These are phyloP conservation scores for Drosophila lutescens DNA, from an alignment of 2,888 invertebrate genomes.

Conservation along the genomic window DNA sequence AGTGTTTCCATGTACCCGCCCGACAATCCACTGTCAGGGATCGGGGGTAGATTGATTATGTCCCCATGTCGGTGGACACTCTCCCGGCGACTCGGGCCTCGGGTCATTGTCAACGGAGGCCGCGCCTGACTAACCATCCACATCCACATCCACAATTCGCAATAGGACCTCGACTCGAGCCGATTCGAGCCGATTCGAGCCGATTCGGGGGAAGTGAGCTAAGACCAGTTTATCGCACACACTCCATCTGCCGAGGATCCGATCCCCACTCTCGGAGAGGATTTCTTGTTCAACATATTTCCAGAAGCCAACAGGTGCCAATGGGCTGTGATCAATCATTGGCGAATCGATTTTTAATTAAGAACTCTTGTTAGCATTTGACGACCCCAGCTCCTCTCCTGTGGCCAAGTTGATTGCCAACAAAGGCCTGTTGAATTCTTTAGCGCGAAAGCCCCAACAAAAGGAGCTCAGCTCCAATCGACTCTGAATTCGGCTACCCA, in stretches of 20 bases:
- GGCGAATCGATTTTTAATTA: conserved; percentile 84
- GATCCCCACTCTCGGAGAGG: conserved; percentile 54
- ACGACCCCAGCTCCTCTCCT: conserved; percentile 50
- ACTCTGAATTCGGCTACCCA: conserved; percentile 32
- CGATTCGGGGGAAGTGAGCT: conserved; percentile 60
- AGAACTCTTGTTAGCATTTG: conserved; percentile 84
- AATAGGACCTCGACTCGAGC: conserved; percentile 49
- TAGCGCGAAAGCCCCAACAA: conserved; percentile 38
- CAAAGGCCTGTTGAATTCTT: conserved; percentile 71
- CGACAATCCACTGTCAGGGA: conserved; percentile 82
- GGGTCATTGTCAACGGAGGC: conserved; percentile 74
- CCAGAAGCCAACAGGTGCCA: conserved; percentile 85
- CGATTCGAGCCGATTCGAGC: conserved; percentile 2
- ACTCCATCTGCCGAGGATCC: conserved; percentile 25
- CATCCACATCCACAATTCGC: conserved; percentile 68
- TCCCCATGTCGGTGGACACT: conserved; percentile 26
- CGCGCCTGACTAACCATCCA: conserved; percentile 63
- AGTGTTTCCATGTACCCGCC: conserved; percentile 83
- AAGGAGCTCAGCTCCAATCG: conserved; percentile 37
- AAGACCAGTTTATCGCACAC: conserved; percentile 72
- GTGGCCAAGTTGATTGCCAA: conserved; percentile 63
- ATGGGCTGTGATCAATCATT: conserved; percentile 83
- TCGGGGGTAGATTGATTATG: conserved; percentile 82
- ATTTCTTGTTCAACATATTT: conserved; percentile 83
- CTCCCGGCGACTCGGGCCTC: conserved; percentile 7